These are phyloP conservation scores for Platorchestia sp. DNA, from an alignment of 1,140 invertebrate species.

Conservation along the genomic window DNA sequence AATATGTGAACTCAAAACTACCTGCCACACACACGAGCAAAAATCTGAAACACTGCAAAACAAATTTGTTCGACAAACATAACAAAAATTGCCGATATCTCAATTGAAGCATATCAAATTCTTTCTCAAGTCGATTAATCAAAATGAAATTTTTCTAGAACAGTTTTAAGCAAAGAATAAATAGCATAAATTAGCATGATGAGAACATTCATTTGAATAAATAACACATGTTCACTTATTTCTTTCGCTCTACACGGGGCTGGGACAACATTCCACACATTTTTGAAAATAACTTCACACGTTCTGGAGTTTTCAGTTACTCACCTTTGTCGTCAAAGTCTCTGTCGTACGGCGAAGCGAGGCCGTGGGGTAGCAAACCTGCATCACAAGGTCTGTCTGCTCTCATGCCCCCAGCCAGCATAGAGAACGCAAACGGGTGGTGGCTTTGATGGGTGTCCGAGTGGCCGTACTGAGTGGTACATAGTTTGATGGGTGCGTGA, in stretches of 20 bases:
- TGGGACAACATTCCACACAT: background rate
- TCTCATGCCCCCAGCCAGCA: slow-evolving; percentile 20
- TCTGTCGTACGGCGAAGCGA: slow-evolving; percentile 26
- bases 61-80: background rate
- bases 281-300: background rate
- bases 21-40: too few relatives aligned
- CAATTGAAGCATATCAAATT: too few relatives aligned
- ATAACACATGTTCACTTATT: background rate
- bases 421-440: slow-evolving; percentile 37
- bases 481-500: slow-evolving; percentile 37
- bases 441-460: slow-evolving; percentile 35
- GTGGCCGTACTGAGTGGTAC: slow-evolving; percentile 30
- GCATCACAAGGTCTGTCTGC: slow-evolving; percentile 25
- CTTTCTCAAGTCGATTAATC: too few relatives aligned
- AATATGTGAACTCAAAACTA: too few relatives aligned
- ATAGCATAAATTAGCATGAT: too few relatives aligned
- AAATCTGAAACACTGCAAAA: background rate
- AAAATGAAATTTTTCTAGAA: background rate
- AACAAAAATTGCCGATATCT: background rate
- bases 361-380: background rate
- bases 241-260: background rate
- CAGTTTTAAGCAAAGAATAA: too few relatives aligned
- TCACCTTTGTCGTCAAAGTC: slow-evolving; percentile 43
- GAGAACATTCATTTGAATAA: background rate
- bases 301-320: background rate